Conservation (phyloP, 2,888 invertebrate genomes). For the Uloborus plumipes region DNA sequence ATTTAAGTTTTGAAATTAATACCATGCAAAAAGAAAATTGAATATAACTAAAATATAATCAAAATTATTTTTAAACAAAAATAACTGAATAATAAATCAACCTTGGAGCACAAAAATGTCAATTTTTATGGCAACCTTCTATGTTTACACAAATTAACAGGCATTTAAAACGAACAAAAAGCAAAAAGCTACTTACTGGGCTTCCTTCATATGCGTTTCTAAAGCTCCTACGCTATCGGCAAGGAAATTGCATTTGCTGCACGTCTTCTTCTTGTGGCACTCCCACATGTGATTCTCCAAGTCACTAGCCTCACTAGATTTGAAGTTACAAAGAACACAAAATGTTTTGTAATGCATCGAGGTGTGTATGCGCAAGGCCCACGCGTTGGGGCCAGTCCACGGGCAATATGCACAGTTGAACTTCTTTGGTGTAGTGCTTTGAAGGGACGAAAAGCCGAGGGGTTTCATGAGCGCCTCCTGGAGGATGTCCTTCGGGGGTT, state of each 20-base stretch:
- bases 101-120: too few species aligned
- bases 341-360: slow-evolving; percentile 94
- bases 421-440: slow-evolving; percentile 74
- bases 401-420: slow-evolving; percentile 91
- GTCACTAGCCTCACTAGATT: slow-evolving; percentile 90
- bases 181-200: slow-evolving; percentile 71
- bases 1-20: too few species aligned
- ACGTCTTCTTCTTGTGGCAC: slow-evolving; percentile 91
- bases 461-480: slow-evolving; percentile 54
- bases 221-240: slow-evolving; percentile 87
- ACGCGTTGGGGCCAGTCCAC: slow-evolving; percentile 93
- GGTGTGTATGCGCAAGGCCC: slow-evolving; percentile 91
- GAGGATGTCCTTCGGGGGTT: slow-evolving; percentile 37
- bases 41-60: too few species aligned
- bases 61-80: too few species aligned
- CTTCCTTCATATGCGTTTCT: slow-evolving; percentile 78
- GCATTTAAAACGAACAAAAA: background rate
- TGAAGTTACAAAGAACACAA: slow-evolving; percentile 92
- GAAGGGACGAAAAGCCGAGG: slow-evolving; percentile 18
- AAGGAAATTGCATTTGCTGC: slow-evolving; percentile 88
- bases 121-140: too few species aligned
- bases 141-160: background rate
- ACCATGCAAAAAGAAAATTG: too few species aligned
- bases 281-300: slow-evolving; percentile 90
- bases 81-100: too few species aligned